Evolutionary conservation across 2,797 vertebrate species (phyloP), one percentile per base, ranked within the genome.

Genomic region (Parauchenoglanis punctatus): DNA sequence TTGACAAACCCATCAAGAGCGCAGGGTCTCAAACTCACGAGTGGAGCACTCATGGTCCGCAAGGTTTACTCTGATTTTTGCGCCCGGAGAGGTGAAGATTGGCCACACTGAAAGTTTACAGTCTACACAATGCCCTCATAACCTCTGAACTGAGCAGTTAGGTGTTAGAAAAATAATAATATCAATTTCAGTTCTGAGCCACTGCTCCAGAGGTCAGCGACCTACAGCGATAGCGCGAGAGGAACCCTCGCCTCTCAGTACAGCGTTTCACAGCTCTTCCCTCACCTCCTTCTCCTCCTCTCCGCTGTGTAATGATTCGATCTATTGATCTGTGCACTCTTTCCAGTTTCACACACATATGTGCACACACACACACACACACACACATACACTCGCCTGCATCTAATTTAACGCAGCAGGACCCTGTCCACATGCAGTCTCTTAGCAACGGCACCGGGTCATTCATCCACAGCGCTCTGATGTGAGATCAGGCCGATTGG

Each of bases 251-350:
- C 52, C 72, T 56, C 15, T 31, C 23, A 10, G 40, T 65, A 63
- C 59, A 63, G n/a, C 10, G 5, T 78, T 84, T 87, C 44, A 61
- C 46, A 84, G 75, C 83, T 23, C 46, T 75, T 68, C 68, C 23
- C 3, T 70, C n/a, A 54, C 44, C 77, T 56, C 17, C 85, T 31
- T 61, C n/a, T 67, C 17, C 35, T 44, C 25, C 28, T 56, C 84
- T 85, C 67, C 13, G 35, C 18, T 82, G 85, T 85, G 44, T 85
- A 85, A 89, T 87, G 72, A 87, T 87, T 89, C 95, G 93, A 94
- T 94, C 94, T 95, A 94, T 94, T 90, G 92, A 95, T 93, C 93
- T 87, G 77, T 93, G 91, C 84, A 83, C 46, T 80, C 86, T 92
- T 92, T 93, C 92, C 91, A 92, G 88, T 83, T 85, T 44, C 54